phyloP scores from a whole-genome alignment of 2,797 vertebrate genomes.

The Anabacerthia variegaticeps region DNA sequence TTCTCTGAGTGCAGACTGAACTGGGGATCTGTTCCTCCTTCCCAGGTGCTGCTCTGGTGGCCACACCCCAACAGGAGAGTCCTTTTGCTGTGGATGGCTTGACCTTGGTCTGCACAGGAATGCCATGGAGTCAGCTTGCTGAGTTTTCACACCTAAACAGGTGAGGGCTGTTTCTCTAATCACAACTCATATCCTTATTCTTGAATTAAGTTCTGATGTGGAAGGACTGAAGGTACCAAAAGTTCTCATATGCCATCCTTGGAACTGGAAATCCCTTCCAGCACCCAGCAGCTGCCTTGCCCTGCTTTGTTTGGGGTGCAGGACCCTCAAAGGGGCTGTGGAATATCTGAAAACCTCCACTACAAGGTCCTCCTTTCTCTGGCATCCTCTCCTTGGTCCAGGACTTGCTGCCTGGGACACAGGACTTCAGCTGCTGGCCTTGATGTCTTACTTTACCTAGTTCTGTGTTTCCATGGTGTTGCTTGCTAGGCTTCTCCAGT shows the following conservation, averaged over 20 bases:
- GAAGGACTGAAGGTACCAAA: background rate
- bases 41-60: background rate
- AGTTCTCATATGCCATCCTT: background rate
- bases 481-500: background rate
- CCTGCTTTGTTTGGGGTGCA: background rate
- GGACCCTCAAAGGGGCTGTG: background rate
- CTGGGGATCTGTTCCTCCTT: background rate
- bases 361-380: background rate
- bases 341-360: background rate
- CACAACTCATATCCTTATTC: background rate
- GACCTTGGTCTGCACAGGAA: background rate
- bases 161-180: background rate
- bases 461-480: background rate
- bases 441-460: fast-evolving
- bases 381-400: background rate
- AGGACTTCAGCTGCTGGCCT: background rate
- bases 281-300: background rate
- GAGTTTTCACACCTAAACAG: background rate
- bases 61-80: background rate
- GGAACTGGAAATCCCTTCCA: too few species aligned
- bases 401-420: background rate
- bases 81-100: background rate
- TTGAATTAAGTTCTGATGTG: background rate
- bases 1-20: background rate
- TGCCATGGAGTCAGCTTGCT: background rate